Percentiles rank a stretch among this genome's conserved stretches.
Conservation (phyloP, 2,888 invertebrate species). For the Cecidostiba fungosa region DNA sequence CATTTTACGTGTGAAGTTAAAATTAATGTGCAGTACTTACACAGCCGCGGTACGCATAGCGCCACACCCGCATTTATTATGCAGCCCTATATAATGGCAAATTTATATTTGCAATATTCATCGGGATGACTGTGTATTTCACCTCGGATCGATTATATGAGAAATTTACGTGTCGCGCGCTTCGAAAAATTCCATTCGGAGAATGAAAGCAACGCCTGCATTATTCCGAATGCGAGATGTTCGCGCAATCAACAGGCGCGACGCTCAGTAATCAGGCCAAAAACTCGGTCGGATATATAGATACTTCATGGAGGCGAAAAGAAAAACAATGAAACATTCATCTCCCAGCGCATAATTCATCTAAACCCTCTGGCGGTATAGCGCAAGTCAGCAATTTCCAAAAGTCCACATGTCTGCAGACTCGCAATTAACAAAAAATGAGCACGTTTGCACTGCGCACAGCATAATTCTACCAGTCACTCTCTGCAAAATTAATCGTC, state of each 20-base stretch:
- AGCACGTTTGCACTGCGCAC: not conserved
- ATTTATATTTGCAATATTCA: constrained; percentile 9
- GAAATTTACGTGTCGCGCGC: not conserved
- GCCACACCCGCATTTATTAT: not conserved
- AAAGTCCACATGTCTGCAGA: not conserved
- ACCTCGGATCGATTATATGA: not conserved
- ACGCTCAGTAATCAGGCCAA: not conserved
- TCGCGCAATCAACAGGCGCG: not conserved
- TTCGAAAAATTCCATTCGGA: not conserved
- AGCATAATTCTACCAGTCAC: not conserved
- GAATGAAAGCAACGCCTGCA: not conserved
- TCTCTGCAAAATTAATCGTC: constrained; percentile 6
- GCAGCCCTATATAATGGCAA: not conserved
- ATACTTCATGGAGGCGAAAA: not conserved
- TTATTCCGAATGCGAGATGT: not conserved
- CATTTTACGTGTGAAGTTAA: constrained; percentile 39
- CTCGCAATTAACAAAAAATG: constrained; percentile 19
- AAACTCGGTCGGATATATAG: not conserved
- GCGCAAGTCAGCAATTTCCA: not conserved
- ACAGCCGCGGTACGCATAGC: not conserved
- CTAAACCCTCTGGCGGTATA: not conserved
- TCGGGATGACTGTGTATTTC: not conserved
- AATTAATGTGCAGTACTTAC: constrained; percentile 13
- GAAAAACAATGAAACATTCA: constrained; percentile 9
- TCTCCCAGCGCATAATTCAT: not conserved